Evolutionary conservation across 2,888 invertebrate genomes (phyloP).

Genomic region (Andrena haemorrhoa): DNA sequence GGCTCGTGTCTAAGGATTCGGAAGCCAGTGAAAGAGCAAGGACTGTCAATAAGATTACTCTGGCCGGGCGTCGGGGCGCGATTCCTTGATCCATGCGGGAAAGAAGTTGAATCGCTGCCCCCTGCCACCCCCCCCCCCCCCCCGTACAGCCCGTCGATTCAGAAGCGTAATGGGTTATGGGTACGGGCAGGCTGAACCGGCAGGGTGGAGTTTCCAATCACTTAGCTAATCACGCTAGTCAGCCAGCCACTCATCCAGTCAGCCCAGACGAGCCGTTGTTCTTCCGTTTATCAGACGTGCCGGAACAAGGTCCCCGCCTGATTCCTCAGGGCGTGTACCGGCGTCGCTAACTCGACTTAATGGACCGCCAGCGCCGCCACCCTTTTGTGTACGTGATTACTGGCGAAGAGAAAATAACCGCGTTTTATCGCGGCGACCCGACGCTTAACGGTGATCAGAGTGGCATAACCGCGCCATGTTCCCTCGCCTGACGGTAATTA

Average conservation of each 20-base stretch:
- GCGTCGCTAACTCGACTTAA: constrained; percentile 68
- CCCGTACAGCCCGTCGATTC: constrained; percentile 11
- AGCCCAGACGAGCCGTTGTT: constrained; percentile 56
- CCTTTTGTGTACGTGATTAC: constrained; percentile 44
- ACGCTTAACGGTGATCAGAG: not conserved
- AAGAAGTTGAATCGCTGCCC: constrained; percentile 44
- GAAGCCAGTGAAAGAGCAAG: constrained; percentile 19
- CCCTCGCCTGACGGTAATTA: constrained; percentile 23
- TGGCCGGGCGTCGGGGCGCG: constrained; percentile 6
- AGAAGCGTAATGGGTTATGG: constrained; percentile 64
- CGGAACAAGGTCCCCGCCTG: constrained; percentile 64
- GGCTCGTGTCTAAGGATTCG: constrained; percentile 20
- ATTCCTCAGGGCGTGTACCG: constrained; percentile 70
- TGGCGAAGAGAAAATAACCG: constrained; percentile 19
- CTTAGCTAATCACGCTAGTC: constrained; percentile 81
- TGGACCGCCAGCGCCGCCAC: constrained; percentile 50
- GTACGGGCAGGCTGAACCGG: constrained; percentile 48
- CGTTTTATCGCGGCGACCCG: constrained; percentile 8
- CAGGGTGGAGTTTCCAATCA: constrained; percentile 79
- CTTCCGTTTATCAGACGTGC: constrained; percentile 68
- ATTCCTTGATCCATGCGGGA: constrained; percentile 31
- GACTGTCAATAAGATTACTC: constrained; percentile 39
- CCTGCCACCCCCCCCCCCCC: not conserved
- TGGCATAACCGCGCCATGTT: not conserved
- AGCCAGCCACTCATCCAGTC: constrained; percentile 70